Evolutionary conservation across 2,113 vertebrate species (phyloP).

Genomic region (Columba livia): DNA sequence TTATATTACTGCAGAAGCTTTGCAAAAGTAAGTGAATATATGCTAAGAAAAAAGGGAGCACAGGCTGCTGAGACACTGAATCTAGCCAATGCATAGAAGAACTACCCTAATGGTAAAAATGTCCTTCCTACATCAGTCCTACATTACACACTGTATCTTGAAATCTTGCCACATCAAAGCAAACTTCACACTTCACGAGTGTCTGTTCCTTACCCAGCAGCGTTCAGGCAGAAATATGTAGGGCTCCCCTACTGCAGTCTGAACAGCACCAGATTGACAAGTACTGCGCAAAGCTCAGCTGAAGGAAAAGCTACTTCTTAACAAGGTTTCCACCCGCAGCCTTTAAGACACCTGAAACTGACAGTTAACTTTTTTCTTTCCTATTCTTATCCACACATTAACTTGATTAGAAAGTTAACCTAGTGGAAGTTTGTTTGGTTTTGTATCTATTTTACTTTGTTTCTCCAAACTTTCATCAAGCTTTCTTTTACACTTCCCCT

Average conservation of each 20-base stretch:
- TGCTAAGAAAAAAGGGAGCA: neutral
- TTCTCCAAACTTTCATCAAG: slow-evolving; percentile 5
- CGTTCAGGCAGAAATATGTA: neutral
- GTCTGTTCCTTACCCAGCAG: neutral
- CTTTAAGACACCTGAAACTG: neutral
- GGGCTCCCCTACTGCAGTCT: neutral
- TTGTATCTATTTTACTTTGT: neutral
- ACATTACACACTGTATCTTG: neutral
- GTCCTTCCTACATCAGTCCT: accelerated
- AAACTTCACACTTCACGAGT: neutral
- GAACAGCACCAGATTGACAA: neutral
- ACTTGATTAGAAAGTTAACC: neutral
- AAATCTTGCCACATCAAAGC: neutral
- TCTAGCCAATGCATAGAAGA: neutral
- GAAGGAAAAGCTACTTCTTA: neutral
- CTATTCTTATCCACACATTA: neutral
- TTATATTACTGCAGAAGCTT: neutral
- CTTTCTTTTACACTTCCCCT: slow-evolving; percentile 13
- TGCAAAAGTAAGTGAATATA: neutral
- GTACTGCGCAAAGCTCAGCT: neutral
- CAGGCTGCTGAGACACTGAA: accelerated
- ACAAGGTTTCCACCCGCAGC: neutral
- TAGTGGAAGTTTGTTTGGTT: neutral
- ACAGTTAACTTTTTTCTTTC: neutral
- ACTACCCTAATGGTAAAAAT: neutral